A percentile compares a stretch with the other conserved stretches of the same genome.
Conservation (phyloP, 1,140 invertebrate species). For the Brachystomella parvula region DNA sequence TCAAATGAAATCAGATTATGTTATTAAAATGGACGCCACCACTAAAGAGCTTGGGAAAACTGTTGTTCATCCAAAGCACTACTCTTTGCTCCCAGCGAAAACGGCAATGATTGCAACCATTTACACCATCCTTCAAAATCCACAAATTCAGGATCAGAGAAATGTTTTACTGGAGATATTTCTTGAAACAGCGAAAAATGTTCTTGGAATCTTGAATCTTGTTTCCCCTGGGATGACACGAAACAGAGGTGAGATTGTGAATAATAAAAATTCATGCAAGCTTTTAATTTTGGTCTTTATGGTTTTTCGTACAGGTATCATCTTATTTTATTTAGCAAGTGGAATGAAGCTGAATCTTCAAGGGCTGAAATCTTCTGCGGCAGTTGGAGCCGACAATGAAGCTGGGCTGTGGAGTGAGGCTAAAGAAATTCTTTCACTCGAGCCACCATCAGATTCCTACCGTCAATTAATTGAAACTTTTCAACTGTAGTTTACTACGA, state of each 20-base stretch:
- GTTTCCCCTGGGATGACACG: not conserved
- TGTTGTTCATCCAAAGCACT: constrained; percentile 18
- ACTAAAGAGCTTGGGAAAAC: not conserved
- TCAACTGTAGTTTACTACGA: not conserved
- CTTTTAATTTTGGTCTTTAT: not conserved
- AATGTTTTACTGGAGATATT: not conserved
- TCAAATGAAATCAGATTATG: not conserved
- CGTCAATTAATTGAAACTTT: not conserved
- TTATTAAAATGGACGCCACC: constrained; percentile 2
- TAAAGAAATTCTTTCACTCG: not conserved
- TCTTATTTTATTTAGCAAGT: not conserved
- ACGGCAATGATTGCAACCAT: not conserved
- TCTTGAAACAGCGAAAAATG: not conserved
- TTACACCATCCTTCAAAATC: not conserved
- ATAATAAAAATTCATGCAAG: not conserved
- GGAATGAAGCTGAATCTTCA: not conserved
- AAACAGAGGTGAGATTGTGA: constrained; percentile 3
- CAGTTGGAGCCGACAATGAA: not conserved
- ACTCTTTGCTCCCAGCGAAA: constrained; percentile 14
- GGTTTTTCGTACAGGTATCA: not conserved
- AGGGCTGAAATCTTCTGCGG: not conserved
- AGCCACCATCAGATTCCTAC: not conserved
- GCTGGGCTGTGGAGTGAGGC: not conserved
- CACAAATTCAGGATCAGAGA: not conserved
- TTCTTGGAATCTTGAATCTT: not conserved